Conservation (phyloP, 2,888 invertebrate species). For the Drosophila pseudotalamancana region DNA sequence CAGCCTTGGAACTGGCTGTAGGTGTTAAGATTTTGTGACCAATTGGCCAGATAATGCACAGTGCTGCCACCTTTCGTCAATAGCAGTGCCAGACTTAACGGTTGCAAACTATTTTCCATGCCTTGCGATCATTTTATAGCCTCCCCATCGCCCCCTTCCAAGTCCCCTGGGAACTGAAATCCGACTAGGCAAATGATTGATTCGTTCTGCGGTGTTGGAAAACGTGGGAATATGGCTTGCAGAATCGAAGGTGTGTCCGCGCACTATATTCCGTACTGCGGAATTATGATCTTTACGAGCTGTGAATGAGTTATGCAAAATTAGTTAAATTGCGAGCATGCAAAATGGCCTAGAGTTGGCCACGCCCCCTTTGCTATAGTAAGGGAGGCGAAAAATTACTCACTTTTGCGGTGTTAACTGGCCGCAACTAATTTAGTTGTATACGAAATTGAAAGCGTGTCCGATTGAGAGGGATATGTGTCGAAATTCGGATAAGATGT, state of each 20-base stretch:
- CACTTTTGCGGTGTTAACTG: slow-evolving; percentile 22
- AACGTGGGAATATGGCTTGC: slow-evolving; percentile 78
- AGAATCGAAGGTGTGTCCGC: slow-evolving; percentile 73
- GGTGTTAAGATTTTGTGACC: slow-evolving; percentile 82
- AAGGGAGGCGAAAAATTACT: slow-evolving; percentile 16
- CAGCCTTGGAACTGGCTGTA: slow-evolving; percentile 59
- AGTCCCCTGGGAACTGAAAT: slow-evolving; percentile 14
- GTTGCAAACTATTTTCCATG: slow-evolving; percentile 63
- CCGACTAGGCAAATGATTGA: slow-evolving; percentile 70
- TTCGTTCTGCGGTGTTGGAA: slow-evolving; percentile 63
- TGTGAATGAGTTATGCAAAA: slow-evolving; percentile 68
- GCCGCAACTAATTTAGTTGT: slow-evolving; percentile 10
- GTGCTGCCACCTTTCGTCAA: slow-evolving; percentile 29
- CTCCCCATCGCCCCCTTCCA: neutral
- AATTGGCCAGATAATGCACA: slow-evolving; percentile 58
- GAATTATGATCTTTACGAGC: slow-evolving; percentile 68
- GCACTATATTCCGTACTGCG: slow-evolving; percentile 61
- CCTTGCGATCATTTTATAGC: slow-evolving; percentile 12
- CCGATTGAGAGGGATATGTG: neutral
- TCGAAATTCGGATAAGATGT: neutral
- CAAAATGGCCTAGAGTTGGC: slow-evolving; percentile 18
- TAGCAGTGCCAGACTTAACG: slow-evolving; percentile 36
- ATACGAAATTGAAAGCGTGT: neutral
- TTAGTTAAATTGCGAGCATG: slow-evolving; percentile 44
- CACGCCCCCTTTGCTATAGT: neutral